Evolutionary conservation across 2,113 vertebrate genomes (phyloP), one percentile per base, ranked within the genome.

Genomic region (Orientallactaga bullata): DNA sequence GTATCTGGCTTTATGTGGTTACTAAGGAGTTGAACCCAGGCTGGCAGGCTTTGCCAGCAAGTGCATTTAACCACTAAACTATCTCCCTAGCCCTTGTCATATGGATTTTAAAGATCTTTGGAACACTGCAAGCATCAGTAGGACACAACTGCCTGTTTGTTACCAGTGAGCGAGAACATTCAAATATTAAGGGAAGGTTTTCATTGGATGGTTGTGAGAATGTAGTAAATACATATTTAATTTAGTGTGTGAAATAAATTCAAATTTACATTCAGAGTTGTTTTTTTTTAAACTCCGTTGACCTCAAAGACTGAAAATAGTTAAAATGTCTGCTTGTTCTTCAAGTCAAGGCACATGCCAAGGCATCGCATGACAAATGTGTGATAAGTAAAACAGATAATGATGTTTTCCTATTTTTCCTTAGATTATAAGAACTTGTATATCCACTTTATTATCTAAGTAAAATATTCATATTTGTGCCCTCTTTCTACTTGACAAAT

Each of bases 371-470:
- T 73, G 95, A 77, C 91, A 66, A 58, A 26, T 7, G 26, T 0
- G 1, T 39, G 71, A 91, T 51, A 55, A 84, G 47, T 65, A 10
- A 37, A 47, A n/a, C 55, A 87, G 93, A 73, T 72, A 65, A 77
- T 88, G 16, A 0, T 85, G 35, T 88, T 95, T 93, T 90, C 71
- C 42, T 71, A 0, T 65, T 82, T 90, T 82, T 47, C 82, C 42
- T 68, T 32, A 68, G 55, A 88, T 72, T 86, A 17, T 63, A 28
- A 86, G 91, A 74, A 42, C 77, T 55, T 80, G 76, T 47, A 16
- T 78, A 5, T 81, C 65, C 21, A 92, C 73, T 74, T 78, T 20
- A 42, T 93, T 83, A 74, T 69, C 89, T 84, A 35, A 30, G 61
- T 30, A 6, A 63, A 58, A 63, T 26, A 55, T 37, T 65, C 77